Evolutionary conservation across 2,113 vertebrate genomes (phyloP).

Genomic region (Tachysurus fulvidraco): DNA sequence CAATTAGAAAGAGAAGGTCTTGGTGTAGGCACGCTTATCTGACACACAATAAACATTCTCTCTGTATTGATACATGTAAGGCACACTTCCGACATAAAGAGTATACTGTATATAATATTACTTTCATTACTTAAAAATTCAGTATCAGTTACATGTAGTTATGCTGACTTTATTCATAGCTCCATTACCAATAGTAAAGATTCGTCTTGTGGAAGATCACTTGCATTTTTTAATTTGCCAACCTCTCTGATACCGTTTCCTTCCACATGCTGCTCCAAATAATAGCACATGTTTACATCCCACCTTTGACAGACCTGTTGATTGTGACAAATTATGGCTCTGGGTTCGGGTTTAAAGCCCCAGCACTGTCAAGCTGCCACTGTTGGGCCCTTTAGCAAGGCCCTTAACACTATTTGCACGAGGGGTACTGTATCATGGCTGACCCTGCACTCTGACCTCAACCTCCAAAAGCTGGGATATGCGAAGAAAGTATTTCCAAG

Average conservation of each 20-base stretch:
- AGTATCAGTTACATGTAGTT: neutral
- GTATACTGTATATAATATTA: neutral
- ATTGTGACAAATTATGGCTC: neutral
- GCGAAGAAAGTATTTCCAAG: too few relatives aligned
- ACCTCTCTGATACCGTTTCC: neutral
- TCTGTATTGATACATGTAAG: neutral
- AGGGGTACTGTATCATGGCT: too few relatives aligned
- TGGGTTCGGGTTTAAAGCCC: too few relatives aligned
- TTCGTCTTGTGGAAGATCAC: neutral
- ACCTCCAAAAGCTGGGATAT: neutral
- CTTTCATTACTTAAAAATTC: neutral
- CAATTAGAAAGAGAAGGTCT: neutral
- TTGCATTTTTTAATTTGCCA: neutral
- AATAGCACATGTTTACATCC: neutral
- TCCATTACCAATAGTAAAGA: neutral
- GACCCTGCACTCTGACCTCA: too few relatives aligned
- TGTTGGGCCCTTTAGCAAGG: too few relatives aligned
- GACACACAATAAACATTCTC: neutral
- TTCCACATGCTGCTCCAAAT: constrained; percentile 1
- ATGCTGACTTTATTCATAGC: neutral
- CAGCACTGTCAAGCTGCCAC: too few relatives aligned
- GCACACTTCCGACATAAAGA: neutral
- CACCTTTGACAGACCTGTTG: neutral
- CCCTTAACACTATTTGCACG: too few relatives aligned
- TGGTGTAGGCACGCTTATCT: neutral